A percentile compares a stretch with the other conserved stretches of the same genome.
These are phyloP conservation scores for Chrysoperla carnea DNA, from an alignment of 1,140 invertebrate genomes.

Conservation along the genomic window DNA sequence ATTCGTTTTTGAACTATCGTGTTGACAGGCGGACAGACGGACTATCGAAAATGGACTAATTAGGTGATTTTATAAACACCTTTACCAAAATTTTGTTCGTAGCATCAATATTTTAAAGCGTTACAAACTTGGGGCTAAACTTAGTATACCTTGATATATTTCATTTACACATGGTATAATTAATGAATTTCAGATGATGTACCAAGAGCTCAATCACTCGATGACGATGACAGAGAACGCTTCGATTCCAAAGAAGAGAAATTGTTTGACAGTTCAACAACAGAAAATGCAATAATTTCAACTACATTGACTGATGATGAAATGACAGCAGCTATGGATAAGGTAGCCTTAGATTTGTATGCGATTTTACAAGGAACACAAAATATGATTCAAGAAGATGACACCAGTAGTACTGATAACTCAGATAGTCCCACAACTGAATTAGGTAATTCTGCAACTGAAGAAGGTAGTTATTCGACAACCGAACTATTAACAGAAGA, in stretches of 20 bases:
- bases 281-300: constrained; percentile 9
- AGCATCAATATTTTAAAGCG: too few species aligned
- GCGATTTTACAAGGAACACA: constrained; percentile 56
- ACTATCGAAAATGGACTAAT: too few species aligned
- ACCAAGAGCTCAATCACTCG: too few species aligned
- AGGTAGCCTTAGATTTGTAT: constrained; percentile 62
- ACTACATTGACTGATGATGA: constrained; percentile 5
- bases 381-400: constrained; percentile 36
- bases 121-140: too few species aligned
- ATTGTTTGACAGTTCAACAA: constrained; percentile 4
- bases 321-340: constrained; percentile 45
- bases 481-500: constrained; percentile 19
- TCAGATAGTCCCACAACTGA: constrained; percentile 10
- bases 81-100: too few species aligned
- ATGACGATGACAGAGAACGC: constrained; percentile 1
- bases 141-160: too few species aligned
- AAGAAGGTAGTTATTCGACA: constrained; percentile 18
- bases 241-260: constrained; percentile 16
- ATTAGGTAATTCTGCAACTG: constrained; percentile 15
- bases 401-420: constrained; percentile 8
- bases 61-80: too few species aligned
- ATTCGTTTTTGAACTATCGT: too few species aligned
- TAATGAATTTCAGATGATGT: neutral
- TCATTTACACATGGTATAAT: too few species aligned
- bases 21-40: too few species aligned